phyloP scores from a whole-genome alignment of 2,797 vertebrate species.

The Gambusia yucatana region DNA sequence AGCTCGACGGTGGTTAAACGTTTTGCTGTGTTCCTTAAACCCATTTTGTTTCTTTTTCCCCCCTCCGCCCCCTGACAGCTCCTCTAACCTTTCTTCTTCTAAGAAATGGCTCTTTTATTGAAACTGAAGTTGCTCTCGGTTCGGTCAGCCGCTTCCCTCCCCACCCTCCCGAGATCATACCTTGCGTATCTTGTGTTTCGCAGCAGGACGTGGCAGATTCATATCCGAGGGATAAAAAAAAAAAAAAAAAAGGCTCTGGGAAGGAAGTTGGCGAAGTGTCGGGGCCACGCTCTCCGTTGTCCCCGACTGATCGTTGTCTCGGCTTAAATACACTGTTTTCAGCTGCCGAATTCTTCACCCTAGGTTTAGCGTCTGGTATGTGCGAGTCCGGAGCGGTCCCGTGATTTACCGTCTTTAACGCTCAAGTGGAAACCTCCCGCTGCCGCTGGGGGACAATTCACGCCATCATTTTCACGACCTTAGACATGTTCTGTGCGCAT shows the following conservation, averaged over 20 bases:
- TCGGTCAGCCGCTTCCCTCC: slow-evolving; percentile 19
- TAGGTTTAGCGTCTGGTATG: slow-evolving; percentile 79
- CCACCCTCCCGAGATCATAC: slow-evolving; percentile 28
- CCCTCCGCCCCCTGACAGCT: slow-evolving; percentile 38
- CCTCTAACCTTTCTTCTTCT: slow-evolving; percentile 33
- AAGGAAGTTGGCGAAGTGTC: slow-evolving; percentile 59
- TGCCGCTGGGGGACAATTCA: slow-evolving; percentile 62
- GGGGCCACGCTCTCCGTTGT: slow-evolving; percentile 50
- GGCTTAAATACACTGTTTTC: slow-evolving; percentile 50
- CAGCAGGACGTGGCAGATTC: slow-evolving; percentile 68
- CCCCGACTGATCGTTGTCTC: slow-evolving; percentile 52
- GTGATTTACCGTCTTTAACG: slow-evolving; percentile 71
- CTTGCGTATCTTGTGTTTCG: slow-evolving; percentile 59
- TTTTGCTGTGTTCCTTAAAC: slow-evolving; percentile 78
- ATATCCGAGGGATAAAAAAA: slow-evolving; percentile 27
- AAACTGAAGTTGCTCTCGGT: slow-evolving; percentile 72
- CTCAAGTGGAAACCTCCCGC: slow-evolving; percentile 64
- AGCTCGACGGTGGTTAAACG: slow-evolving; percentile 74
- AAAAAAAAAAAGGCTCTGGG: slow-evolving; percentile 3
- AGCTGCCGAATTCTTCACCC: slow-evolving; percentile 71
- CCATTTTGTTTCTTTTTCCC: slow-evolving; percentile 69
- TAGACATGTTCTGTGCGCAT: slow-evolving; percentile 8
- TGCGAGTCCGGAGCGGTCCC: slow-evolving; percentile 51
- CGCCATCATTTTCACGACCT: slow-evolving; percentile 37
- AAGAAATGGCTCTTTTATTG: slow-evolving; percentile 66